Evolutionary conservation across 2,113 vertebrate genomes (phyloP), one percentile per base, ranked within the genome.

Genomic region (Poecile atricapillus): DNA sequence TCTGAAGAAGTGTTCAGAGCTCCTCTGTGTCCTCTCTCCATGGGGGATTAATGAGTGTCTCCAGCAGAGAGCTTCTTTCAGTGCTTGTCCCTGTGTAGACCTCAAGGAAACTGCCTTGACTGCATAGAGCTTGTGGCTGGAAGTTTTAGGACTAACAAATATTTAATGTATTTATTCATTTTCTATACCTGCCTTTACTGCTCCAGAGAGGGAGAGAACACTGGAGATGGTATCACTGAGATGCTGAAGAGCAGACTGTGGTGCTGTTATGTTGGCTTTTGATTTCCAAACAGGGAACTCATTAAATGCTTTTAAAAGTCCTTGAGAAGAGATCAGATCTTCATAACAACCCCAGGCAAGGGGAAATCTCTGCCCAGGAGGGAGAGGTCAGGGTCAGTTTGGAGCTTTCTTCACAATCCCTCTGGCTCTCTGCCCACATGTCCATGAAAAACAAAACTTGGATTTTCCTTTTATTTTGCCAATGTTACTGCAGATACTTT

Each of bases 31-130:
- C 67, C 88, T 35, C 24, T 41, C 78, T 77, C 52, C 39, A 2
- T 2, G 43, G 35, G 59, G 33, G 49, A 89, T 82, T 76, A 88
- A 86, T 59, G 46, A 69, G 31, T 2, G 15, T 56, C 58, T 60
- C 52, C 75, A 88, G 75, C 41, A 80, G 64, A 83, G 27, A 7
- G 16, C 33, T 80, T 76, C n/a, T 65, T n/a, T 41, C 37, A 17
- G 24, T 1, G 0, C 0, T 9, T 73, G 43, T 56, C 49, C 43
- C 65, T 71, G 5, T 20, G 23, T 4, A 27, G 30, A 35, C 5
- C n/a, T 28, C 39, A 60, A 65, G 46, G 44, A 79, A 80, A 76
- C n/a, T 81, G 31, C 31, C 25, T 43, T 1, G 1, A 2, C 28
- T 55, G 28, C 33, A 10, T 5, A 3, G 10, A 49, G 25, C 14